Evolutionary conservation across 1,140 invertebrate species (phyloP), one percentile per base, ranked within the genome.

Genomic region (Linepithema humile): DNA sequence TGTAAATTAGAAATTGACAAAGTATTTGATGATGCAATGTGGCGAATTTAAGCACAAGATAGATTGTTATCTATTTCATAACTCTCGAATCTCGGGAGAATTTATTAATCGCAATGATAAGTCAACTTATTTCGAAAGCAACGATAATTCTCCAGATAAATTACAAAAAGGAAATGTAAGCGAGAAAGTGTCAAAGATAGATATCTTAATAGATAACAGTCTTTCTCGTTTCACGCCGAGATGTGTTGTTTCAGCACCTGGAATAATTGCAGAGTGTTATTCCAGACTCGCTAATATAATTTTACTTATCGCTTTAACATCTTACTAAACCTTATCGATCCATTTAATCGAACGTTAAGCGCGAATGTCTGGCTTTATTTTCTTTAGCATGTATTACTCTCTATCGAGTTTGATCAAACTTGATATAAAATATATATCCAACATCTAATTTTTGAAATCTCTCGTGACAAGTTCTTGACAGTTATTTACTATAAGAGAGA

Each of bases 221-320:
- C 40, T 15, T 57, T 9, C 12, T 57, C 17, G 9, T 59, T 6
- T 29, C 17, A 50, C 20, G 6, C 17, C 23, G 29, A 20, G 15
- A 29, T 9, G 29, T 40, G 7, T 73, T 50, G 38, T 40, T 40
- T 57, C 23, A 40, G 15, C 45, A 29, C 10, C 10, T 26, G 55
- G 20, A 5, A 53, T 72, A 53, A 35, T n/a, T 12, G 17, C 17
- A 4, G 15, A 53, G n/a, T 20, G n/a, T 55, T 15, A 12, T 73
- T 73, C n/a, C 59, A 73, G 32, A 38, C 20, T 57, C 23, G 17
- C 23, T 26, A n/a, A 72, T 72, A 38, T 40, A 40, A 60, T 74
- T 74, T 74, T 40, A 72, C 53, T n/a, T 20, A 0, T 29, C 10
- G 23, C 5, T 29, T 57, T n/a, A 43, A 73, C 35, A 40, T 23